Conservation (phyloP, 2,113 vertebrate genomes). For the Podarcis muralis region DNA sequence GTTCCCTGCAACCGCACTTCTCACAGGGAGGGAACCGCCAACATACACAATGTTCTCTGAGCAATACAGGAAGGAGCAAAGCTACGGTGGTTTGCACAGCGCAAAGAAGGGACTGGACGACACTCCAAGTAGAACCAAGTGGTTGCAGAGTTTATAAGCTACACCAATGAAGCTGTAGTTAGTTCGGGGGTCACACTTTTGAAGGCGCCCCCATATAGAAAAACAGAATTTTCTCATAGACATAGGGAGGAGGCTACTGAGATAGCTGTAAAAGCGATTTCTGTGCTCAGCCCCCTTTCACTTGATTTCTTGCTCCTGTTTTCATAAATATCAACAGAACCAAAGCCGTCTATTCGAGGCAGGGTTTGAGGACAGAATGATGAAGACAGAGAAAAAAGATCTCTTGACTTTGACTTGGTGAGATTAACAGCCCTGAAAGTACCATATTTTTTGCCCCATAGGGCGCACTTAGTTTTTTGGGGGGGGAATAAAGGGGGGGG, state of each 20-base stretch:
- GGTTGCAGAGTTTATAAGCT: neutral
- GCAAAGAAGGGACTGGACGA: no score
- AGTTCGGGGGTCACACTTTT: neutral
- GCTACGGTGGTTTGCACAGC: neutral
- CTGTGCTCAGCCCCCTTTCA: neutral
- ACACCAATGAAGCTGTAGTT: neutral
- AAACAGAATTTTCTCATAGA: neutral
- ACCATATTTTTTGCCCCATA: no score
- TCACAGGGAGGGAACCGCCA: no score
- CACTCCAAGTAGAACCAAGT: neutral
- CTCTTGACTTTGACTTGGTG: neutral
- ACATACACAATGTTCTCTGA: no score
- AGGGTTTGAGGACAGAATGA: neutral
- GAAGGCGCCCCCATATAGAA: neutral
- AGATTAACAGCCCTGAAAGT: neutral
- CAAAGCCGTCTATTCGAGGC: neutral
- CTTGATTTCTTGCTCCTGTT: neutral
- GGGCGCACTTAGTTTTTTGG: no score
- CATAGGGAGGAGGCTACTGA: neutral
- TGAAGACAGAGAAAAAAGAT: neutral
- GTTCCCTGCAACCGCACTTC: no score
- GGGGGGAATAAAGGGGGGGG: no score
- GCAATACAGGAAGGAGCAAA: neutral
- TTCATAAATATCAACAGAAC: neutral
- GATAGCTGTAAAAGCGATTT: neutral